A percentile compares a stretch with the other conserved stretches of the same genome.
Conservation (phyloP, 2,797 vertebrate species). For the Apogon talboti region DNA sequence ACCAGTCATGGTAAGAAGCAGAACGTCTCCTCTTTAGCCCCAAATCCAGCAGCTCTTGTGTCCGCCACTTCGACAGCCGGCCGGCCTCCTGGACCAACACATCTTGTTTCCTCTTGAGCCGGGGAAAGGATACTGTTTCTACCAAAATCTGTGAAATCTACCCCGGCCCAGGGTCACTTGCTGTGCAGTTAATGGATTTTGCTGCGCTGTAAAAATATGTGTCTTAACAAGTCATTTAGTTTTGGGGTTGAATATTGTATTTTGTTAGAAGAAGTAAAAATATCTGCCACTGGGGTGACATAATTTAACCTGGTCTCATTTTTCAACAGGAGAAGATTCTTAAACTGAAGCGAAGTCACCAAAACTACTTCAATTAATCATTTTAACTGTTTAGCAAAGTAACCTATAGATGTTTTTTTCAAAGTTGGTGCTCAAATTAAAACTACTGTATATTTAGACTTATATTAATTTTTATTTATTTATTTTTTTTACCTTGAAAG, state of each 20-base stretch:
- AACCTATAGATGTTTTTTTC: too few species aligned
- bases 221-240: slow-evolving; percentile 24
- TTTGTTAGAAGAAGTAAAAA: slow-evolving; percentile 6
- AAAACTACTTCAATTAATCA: not conserved
- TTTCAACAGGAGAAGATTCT: not conserved
- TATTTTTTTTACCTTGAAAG: too few species aligned
- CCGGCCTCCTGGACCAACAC: slow-evolving; percentile 9
- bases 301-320: not conserved
- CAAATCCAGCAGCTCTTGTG: slow-evolving; percentile 12
- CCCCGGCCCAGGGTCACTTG: slow-evolving; percentile 10
- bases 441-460: too few species aligned
- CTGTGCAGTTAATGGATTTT: slow-evolving; percentile 19
- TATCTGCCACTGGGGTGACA: slow-evolving; percentile 4
- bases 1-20: slow-evolving; percentile 15
- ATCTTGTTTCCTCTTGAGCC: slow-evolving; percentile 12
- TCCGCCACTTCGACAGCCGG: slow-evolving; percentile 18
- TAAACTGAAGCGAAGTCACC: too few species aligned
- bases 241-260: not conserved
- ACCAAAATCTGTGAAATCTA: slow-evolving; percentile 13
- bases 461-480: too few species aligned
- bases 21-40: not conserved
- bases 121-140: slow-evolving; percentile 16
- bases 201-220: slow-evolving; percentile 13
- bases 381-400: too few species aligned
- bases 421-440: too few species aligned